phyloP scores from a whole-genome alignment of 2,888 invertebrate species.

The Cephus nigrinus region DNA sequence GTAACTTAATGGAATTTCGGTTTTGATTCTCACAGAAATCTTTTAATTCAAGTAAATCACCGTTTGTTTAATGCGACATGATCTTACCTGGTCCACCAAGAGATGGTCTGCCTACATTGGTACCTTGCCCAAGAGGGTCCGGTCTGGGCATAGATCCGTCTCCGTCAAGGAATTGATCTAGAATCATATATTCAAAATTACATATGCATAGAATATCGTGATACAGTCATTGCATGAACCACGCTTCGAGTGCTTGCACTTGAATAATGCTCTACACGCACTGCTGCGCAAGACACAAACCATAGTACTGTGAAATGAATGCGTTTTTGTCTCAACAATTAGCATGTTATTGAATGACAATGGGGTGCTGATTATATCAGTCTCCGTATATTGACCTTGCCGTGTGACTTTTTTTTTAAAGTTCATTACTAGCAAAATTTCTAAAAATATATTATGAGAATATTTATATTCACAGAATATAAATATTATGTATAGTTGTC shows the following conservation, averaged over 20 bases:
- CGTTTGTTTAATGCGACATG: neutral
- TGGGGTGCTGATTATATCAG: slow-evolving; percentile 13
- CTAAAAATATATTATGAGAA: neutral
- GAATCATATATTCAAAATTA: slow-evolving; percentile 6
- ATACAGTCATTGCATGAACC: neutral
- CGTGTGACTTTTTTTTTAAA: neutral
- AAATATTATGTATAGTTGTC: no score
- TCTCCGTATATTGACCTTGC: slow-evolving; percentile 21
- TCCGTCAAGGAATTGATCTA: slow-evolving; percentile 65
- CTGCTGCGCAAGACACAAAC: slow-evolving; percentile 9
- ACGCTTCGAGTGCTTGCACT: slow-evolving; percentile 16
- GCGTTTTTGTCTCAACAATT: slow-evolving; percentile 1
- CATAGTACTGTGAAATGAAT: slow-evolving; percentile 14
- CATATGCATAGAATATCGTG: neutral
- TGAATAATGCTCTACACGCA: slow-evolving; percentile 19
- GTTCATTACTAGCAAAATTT: neutral
- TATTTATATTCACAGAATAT: neutral
- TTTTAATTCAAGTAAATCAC: neutral
- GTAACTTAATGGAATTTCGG: neutral
- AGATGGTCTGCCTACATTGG: slow-evolving; percentile 66
- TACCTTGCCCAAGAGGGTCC: slow-evolving; percentile 67
- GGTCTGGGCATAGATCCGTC: slow-evolving; percentile 59
- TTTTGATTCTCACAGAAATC: neutral
- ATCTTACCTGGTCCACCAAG: slow-evolving; percentile 58
- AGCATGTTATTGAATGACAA: slow-evolving; percentile 8